Percentiles rank a stretch among this genome's conserved stretches.
Conservation (phyloP, 2,888 invertebrate genomes). For the Nineta flava region DNA sequence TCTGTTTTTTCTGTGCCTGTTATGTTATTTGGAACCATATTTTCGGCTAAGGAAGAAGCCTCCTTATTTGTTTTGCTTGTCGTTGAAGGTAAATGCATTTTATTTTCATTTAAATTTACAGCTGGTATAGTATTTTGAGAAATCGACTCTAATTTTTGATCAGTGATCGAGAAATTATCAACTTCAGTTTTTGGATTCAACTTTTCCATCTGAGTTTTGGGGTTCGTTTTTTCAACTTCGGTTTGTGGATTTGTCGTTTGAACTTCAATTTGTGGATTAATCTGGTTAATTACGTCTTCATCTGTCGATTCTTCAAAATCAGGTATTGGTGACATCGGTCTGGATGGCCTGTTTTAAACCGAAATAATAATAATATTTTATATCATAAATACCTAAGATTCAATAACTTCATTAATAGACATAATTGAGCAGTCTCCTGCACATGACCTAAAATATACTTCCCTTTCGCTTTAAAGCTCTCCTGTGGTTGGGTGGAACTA, state of each 20-base stretch:
- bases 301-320: constrained; percentile 33
- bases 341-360: constrained; percentile 39
- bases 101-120: no score
- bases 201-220: not conserved
- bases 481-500: no score
- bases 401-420: no score
- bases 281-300: not conserved
- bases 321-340: constrained; percentile 58
- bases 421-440: no score
- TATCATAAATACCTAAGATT: no score
- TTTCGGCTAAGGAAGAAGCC: not conserved
- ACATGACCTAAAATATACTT: no score
- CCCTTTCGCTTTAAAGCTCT: no score
- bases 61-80: not conserved
- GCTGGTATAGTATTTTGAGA: no score
- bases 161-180: no score
- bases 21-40: not conserved
- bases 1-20: constrained; percentile 6
- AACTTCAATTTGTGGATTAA: not conserved
- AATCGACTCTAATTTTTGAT: no score
- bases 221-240: not conserved
- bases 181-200: not conserved
- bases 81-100: not conserved
- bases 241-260: no score
- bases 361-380: no score